These are phyloP conservation scores for Meandrina meandrites DNA, from an alignment of 92 coral and sea anemone species.

Conservation along the genomic window DNA sequence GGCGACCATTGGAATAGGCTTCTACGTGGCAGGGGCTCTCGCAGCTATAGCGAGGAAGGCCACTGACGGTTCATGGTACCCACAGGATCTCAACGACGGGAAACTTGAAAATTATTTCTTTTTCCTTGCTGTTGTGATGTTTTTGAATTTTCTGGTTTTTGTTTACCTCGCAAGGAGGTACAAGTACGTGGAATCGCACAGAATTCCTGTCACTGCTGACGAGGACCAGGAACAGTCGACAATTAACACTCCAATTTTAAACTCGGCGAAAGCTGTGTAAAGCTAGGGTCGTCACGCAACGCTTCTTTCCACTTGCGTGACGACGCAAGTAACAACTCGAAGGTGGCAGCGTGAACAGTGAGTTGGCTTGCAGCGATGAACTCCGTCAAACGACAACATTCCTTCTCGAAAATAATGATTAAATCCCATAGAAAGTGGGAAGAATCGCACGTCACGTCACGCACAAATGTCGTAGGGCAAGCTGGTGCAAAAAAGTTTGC, in stretches of 20 bases:
- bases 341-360: too few relatives aligned
- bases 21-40: constrained; percentile 65
- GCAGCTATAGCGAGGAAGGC: constrained; percentile 56
- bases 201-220: background rate
- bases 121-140: constrained; percentile 57
- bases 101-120: constrained; percentile 60
- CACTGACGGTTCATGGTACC: constrained; percentile 54
- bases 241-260: background rate
- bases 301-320: background rate
- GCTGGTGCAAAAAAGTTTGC: too few relatives aligned
- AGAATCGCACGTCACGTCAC: too few relatives aligned
- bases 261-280: background rate
- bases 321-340: too few relatives aligned
- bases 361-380: too few relatives aligned
- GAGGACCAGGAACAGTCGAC: background rate
- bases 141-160: constrained; percentile 53
- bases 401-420: too few relatives aligned
- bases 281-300: background rate
- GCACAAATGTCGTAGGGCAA: too few relatives aligned
- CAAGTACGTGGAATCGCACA: constrained; percentile 30
- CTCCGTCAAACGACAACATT: too few relatives aligned
- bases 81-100: constrained; percentile 57
- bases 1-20: constrained; percentile 53
- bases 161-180: constrained; percentile 45
- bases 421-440: too few relatives aligned